A percentile compares a stretch with the other conserved stretches of the same genome.
Conservation (phyloP, 2,888 invertebrate species). For the Heliconius charithonia region DNA sequence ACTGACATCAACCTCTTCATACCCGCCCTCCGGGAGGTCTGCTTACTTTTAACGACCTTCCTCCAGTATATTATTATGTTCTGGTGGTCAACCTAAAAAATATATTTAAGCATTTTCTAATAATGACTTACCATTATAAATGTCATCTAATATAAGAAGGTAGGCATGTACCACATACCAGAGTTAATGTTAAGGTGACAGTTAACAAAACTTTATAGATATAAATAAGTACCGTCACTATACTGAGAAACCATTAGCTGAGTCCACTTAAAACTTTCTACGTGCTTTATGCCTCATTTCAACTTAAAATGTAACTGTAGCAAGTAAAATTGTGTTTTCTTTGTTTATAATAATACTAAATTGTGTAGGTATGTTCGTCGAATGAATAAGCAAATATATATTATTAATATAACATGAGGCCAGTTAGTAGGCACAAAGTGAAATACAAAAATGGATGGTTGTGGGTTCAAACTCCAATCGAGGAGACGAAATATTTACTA, state of each 20-base stretch:
- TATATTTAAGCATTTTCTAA: background rate
- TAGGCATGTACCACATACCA: slow-evolving; percentile 9
- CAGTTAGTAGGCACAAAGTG: no score
- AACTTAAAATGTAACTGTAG: slow-evolving; percentile 25
- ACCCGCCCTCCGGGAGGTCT: no score
- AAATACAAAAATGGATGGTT: no score
- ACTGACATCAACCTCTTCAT: no score
- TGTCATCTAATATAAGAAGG: background rate
- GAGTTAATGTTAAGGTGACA: slow-evolving; percentile 15
- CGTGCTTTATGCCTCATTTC: slow-evolving; percentile 25
- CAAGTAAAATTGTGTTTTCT: slow-evolving; percentile 13
- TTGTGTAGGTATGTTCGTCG: background rate
- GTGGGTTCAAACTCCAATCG: no score
- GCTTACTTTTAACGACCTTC: no score
- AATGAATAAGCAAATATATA: background rate
- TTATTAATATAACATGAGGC: no score
- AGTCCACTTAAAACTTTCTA: slow-evolving; percentile 30
- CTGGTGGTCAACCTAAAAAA: background rate
- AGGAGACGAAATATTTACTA: no score
- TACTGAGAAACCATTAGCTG: slow-evolving; percentile 21
- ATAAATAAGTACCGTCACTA: slow-evolving; percentile 21
- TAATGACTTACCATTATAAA: background rate
- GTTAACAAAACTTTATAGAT: slow-evolving; percentile 13
- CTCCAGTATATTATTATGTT: no score
- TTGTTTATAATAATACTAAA: slow-evolving; percentile 4